Base-by-base conservation (phyloP, 2,113 vertebrate genomes). In the Dasyurus viverrinus region DNA sequence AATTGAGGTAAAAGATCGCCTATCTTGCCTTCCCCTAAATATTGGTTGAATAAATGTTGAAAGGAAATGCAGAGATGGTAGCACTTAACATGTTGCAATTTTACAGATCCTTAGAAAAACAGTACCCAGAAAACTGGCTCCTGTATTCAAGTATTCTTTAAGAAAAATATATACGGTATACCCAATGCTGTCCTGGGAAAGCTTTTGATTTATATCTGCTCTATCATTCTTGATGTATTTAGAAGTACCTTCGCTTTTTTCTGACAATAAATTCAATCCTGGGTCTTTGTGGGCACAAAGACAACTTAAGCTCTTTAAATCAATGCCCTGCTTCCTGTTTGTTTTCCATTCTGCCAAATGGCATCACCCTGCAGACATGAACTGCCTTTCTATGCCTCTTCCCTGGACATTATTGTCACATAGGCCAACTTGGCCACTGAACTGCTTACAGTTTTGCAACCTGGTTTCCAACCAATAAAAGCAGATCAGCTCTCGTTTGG, bases 321-420 rank as follows among this genome's bases (percentile, higher is more conserved):
- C 89, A 93, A 3, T 76, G 19, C 84, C 27, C 53, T 94, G 10
- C 47, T 68, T 84, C 52, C 46, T 68, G 47, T 54, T 14, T 94
- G 22, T 95, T 47, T 95, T 36, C 46, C 54, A 60, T 11, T 90
- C 89, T 96, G 95, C 52, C 55, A 92, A 91, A 68, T 24, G 54
- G 3, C 8, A 50, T 52, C 90, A 47, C 24, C 48, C 11, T 94
- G 27, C 5, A 22, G 89, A 89, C 27, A 30, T 93, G 54, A 2
- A 89, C 16, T 93, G 6, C n/a, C 26, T 60, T 89, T 36, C 57
- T 91, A 8, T 93, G 52, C 93, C 4, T 42, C 89, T 96, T 93
- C 54, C 54, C 53, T 25, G 3, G 50, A 54, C 53, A 14, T 48
- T 50, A 9, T 90, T 93, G 46, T 52, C 68, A 84, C 89, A 90